Evolutionary conservation across 2,888 invertebrate species (phyloP).

Genomic region (Eumacrocentrus americanus): DNA sequence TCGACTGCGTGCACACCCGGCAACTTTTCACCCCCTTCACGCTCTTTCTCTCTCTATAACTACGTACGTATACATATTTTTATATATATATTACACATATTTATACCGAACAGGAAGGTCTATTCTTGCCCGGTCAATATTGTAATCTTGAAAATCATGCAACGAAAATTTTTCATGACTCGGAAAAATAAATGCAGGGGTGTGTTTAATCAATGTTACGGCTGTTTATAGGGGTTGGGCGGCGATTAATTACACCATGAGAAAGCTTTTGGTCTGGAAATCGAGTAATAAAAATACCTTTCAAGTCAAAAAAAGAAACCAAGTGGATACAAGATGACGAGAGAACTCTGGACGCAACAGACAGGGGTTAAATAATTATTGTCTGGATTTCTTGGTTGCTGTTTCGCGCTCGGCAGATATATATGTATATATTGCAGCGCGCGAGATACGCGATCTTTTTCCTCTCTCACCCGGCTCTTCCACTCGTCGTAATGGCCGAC

Average conservation of each 20-base stretch:
- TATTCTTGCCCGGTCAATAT: slow-evolving; percentile 1
- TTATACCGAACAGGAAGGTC: not conserved
- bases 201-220: not conserved
- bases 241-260: not conserved
- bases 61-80: too few species aligned
- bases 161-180: slow-evolving; percentile 2
- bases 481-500: slow-evolving; percentile 32
- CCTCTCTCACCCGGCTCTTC: slow-evolving; percentile 7
- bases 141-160: slow-evolving; percentile 16
- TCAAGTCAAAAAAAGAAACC: not conserved
- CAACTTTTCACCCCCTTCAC: slow-evolving; percentile 5
- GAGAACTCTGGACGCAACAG: not conserved
- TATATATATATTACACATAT: too few species aligned
- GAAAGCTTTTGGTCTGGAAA: too few species aligned
- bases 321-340: not conserved
- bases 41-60: too few species aligned
- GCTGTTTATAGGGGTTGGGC: not conserved
- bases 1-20: not conserved
- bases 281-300: too few species aligned
- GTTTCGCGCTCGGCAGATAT: too few species aligned
- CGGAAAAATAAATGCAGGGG: not conserved
- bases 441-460: slow-evolving; percentile 25
- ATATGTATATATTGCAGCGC: too few species aligned
- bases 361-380: not conserved
- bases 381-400: not conserved